These are phyloP conservation scores for Heteromurus nitidus DNA, from an alignment of 2,888 invertebrate species.

Conservation along the genomic window DNA sequence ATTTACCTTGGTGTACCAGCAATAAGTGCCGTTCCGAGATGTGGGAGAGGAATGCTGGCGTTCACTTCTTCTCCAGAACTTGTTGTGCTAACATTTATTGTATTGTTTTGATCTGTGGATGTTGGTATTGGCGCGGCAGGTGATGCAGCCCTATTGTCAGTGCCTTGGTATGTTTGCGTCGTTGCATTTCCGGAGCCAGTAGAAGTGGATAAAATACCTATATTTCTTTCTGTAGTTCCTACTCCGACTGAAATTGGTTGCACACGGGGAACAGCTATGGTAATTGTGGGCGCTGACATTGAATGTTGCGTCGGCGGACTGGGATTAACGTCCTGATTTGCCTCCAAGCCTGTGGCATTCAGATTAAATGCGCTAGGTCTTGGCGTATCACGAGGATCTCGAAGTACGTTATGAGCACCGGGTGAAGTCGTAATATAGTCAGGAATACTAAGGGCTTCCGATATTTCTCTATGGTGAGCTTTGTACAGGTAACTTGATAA, in stretches of 20 bases:
- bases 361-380: constrained; percentile 37
- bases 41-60: constrained; percentile 43
- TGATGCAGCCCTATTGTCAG: not conserved
- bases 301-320: not conserved
- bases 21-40: constrained; percentile 58
- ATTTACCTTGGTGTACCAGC: constrained; percentile 66
- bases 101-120: constrained; percentile 45
- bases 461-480: constrained; percentile 79
- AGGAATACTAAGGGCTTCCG: constrained; percentile 74
- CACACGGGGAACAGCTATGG: constrained; percentile 32
- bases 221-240: not conserved
- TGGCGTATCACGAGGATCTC: constrained; percentile 36
- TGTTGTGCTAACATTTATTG: constrained; percentile 60
- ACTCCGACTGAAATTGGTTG: constrained; percentile 10
- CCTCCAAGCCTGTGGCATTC: not conserved
- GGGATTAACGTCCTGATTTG: too few species aligned
- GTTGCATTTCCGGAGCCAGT: constrained; percentile 11
- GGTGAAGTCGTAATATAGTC: constrained; percentile 61
- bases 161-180: constrained; percentile 33
- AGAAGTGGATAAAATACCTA: constrained; percentile 20
- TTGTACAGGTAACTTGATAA: constrained; percentile 82
- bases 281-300: constrained; percentile 10
- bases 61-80: constrained; percentile 66
- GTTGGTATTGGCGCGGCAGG: not conserved
- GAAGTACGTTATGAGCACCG: constrained; percentile 4